Evolutionary conservation across 2,888 invertebrate species (phyloP).

Genomic region (Muschampia plurimacula): DNA sequence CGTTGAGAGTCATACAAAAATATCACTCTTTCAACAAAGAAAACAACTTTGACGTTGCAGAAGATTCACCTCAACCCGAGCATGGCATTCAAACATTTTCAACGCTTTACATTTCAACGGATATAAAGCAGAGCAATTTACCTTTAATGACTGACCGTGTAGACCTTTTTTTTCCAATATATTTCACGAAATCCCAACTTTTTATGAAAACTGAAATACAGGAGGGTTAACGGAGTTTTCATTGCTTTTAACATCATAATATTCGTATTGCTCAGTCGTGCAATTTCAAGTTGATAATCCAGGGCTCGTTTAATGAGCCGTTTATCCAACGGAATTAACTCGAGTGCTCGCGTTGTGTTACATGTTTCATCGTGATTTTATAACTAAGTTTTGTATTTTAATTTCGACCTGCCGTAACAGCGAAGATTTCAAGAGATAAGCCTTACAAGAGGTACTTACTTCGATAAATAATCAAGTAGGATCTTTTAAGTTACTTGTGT

Average conservation of each 20-base stretch:
- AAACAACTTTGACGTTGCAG: slow-evolving; percentile 41
- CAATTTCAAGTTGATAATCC: slow-evolving; percentile 81
- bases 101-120: slow-evolving; percentile 71
- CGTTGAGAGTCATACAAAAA: slow-evolving; percentile 32
- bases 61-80: slow-evolving; percentile 54
- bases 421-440: background rate
- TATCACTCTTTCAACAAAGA: slow-evolving; percentile 23
- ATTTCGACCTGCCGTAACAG: background rate
- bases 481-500: background rate
- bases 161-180: slow-evolving; percentile 75
- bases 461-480: background rate
- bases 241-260: slow-evolving; percentile 80
- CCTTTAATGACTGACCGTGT: slow-evolving; percentile 76
- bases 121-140: slow-evolving; percentile 78
- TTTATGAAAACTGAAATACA: slow-evolving; percentile 78
- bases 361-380: slow-evolving; percentile 61
- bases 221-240: slow-evolving; percentile 75
- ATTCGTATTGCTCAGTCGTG: slow-evolving; percentile 74
- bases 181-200: slow-evolving; percentile 75
- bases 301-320: slow-evolving; percentile 73
- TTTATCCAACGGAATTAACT: slow-evolving; percentile 70
- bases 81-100: slow-evolving; percentile 65
- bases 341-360: slow-evolving; percentile 59
- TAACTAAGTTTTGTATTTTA: slow-evolving; percentile 28
- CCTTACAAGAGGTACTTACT: background rate